Base-by-base conservation (phyloP, 1,140 invertebrate genomes). In the Scaptomyza hsui region DNA sequence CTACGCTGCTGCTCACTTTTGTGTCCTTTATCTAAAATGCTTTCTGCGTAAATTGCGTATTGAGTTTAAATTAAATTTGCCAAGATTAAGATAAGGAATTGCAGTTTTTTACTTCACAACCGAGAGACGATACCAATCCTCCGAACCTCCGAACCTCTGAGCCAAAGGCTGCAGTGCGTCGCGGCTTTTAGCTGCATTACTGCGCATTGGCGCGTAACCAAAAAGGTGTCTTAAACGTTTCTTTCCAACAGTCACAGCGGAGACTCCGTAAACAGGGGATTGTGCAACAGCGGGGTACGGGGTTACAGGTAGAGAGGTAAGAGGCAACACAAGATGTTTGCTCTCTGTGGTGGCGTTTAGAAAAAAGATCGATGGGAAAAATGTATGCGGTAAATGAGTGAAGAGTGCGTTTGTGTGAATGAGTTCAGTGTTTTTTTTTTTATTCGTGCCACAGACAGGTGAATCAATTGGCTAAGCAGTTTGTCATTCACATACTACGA, bases 11-110 rank as follows among this genome's bases (percentile, higher is more conserved):
- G 64, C 64, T 61, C 60, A 74, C 76, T 70, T 73, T 74, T 76
- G 56, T 60, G 74, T 74, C 75, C 61, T 82, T 88, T 88, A 88
- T 88, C 82, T 88, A 88, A 88, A 88, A 88, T 89, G 82, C 82
- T 88, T 88, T 83, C 88, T 88, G 83, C 83, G 78, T 88, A 88
- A 88, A 88, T 88, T 88, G 82, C 78, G 82, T 88, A 88, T 88
- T 88, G 82, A 88, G 82, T 88, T 88, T 88, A 88, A 88, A 88
- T 88, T 88, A 78, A 88, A 88, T 89, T 88, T 88, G 78, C 82
- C 75, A 60, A 78, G 82, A 88, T 88, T 88, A 88, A 88, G 82
- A 88, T 88, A 88, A 88, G 71, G 55, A 82, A 88, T 67, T 78
- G 74, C 81, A 80, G 72, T 63, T 69, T 69, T 69, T 64, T 12